Conservation (phyloP, 1,140 invertebrate species). For the Drosophila grimshawi region DNA sequence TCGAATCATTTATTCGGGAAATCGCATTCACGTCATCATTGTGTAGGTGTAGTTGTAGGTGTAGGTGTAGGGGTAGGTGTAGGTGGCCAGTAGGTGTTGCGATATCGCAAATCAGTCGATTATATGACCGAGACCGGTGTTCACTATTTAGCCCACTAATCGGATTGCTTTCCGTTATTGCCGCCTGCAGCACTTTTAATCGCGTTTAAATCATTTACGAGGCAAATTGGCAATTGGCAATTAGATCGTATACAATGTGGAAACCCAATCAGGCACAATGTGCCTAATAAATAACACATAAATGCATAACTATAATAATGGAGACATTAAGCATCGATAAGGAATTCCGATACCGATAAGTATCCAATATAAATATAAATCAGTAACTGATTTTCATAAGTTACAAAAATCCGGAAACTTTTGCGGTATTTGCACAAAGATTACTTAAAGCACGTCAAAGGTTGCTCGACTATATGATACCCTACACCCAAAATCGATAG, state of each 20-base stretch:
- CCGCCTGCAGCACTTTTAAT: slow-evolving; percentile 58
- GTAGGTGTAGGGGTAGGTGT: neutral
- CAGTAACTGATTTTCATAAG: too few species aligned
- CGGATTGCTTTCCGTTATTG: slow-evolving; percentile 52
- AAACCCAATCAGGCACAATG: slow-evolving; percentile 24
- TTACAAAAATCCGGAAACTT: too few species aligned
- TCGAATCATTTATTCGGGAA: neutral
- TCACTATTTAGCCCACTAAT: slow-evolving; percentile 61
- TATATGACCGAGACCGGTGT: slow-evolving; percentile 50
- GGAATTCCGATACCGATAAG: neutral
- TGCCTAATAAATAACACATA: slow-evolving; percentile 5
- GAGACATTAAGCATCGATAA: neutral
- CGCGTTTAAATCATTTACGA: slow-evolving; percentile 78
- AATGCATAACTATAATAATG: neutral
- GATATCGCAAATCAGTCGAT: slow-evolving; percentile 57
- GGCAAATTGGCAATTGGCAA: slow-evolving; percentile 61
- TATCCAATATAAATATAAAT: neutral
- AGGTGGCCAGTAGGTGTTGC: neutral
- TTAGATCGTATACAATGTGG: slow-evolving; percentile 59
- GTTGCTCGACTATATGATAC: too few species aligned
- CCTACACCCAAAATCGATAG: too few species aligned
- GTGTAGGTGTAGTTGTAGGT: neutral
- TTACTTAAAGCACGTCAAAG: neutral
- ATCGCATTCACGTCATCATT: slow-evolving; percentile 14
- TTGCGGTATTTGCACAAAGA: neutral